phyloP scores from a whole-genome alignment of 2,888 invertebrate species.

The Therioaphis trifolii region DNA sequence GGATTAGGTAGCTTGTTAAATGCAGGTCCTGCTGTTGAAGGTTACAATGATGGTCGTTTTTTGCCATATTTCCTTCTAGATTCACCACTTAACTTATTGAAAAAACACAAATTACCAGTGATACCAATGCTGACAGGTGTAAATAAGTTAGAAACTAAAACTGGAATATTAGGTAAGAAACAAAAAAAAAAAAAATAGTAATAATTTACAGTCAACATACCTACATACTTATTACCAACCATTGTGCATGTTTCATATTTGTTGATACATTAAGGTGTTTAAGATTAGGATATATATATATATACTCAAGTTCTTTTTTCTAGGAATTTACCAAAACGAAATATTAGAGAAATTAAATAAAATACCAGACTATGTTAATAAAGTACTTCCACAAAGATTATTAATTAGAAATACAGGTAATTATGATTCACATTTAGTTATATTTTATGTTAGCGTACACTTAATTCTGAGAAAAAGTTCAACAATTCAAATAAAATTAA shows the following conservation, averaged over 20 bases:
- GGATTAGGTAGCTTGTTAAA: constrained; percentile 75
- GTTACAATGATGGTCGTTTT: constrained; percentile 74
- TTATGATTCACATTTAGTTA: not conserved
- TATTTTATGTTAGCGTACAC: not conserved
- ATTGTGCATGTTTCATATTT: too few relatives aligned
- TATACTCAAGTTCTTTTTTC: not conserved
- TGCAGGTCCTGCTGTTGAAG: constrained; percentile 78
- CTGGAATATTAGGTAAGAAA: constrained; percentile 60
- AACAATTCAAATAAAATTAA: not conserved
- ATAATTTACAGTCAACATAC: too few relatives aligned
- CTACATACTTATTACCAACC: too few relatives aligned
- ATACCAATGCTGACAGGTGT: constrained; percentile 81
- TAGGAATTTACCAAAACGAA: constrained; percentile 68
- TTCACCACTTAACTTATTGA: constrained; percentile 74
- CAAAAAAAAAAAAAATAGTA: not conserved
- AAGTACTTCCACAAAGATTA: constrained; percentile 69
- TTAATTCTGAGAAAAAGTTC: not conserved
- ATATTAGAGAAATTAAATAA: constrained; percentile 69
- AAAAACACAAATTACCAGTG: constrained; percentile 71
- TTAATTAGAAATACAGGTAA: constrained; percentile 68
- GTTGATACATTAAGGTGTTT: too few relatives aligned
- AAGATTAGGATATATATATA: too few relatives aligned
- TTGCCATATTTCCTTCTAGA: constrained; percentile 77
- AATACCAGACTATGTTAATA: constrained; percentile 70
- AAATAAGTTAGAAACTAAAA: constrained; percentile 77